Evolutionary conservation across 2,113 vertebrate genomes (phyloP), one percentile per base, ranked within the genome.

Genomic region (Rhabdornis inornatus): DNA sequence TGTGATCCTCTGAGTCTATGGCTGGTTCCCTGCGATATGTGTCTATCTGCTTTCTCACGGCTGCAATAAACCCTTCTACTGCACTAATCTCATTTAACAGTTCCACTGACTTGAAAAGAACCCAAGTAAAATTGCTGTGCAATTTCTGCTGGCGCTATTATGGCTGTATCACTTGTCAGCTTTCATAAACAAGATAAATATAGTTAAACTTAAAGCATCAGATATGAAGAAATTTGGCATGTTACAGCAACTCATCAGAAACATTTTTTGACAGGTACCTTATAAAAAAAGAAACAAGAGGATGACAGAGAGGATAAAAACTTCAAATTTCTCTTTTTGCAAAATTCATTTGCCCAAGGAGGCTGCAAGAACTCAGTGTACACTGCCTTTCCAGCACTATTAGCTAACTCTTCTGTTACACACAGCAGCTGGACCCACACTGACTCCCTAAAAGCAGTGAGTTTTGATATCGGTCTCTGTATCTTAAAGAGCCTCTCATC

Each of bases 31-130:
- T 95, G 89, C 59, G 95, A 96, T 97, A 95, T 31, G 92, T 76
- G 89, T 96, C 95, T 95, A 76, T 96, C 96, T 96, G 94, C 37
- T 95, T 95, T 95, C 91, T 95, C 92, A 94, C 61, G 93, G 93
- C 88, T 3, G 4, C 83, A 92, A 35, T 53, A 95, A 96, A 89
- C 87, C 89, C 82, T 92, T 91, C 95, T 39, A 72, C 78, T 83
- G 83, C 83, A 74, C 92, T 96, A 96, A 97, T 97, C 95, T 94
- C 95, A 94, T 96, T 97, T 97, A 94, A 96, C 95, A 94, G 92
- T 89, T 96, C 81, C 87, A 85, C 83, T 85, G 81, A 65, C 90
- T 94, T 96, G 96, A 96, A 95, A 96, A 94, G 88, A 92, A 61
- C 80, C 59, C n/a, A 16, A 94, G 74, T n/a, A 66, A 94, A 89